These are phyloP conservation scores for Pseudochromis fuscus DNA, from an alignment of 2,797 vertebrate species.

Conservation along the genomic window DNA sequence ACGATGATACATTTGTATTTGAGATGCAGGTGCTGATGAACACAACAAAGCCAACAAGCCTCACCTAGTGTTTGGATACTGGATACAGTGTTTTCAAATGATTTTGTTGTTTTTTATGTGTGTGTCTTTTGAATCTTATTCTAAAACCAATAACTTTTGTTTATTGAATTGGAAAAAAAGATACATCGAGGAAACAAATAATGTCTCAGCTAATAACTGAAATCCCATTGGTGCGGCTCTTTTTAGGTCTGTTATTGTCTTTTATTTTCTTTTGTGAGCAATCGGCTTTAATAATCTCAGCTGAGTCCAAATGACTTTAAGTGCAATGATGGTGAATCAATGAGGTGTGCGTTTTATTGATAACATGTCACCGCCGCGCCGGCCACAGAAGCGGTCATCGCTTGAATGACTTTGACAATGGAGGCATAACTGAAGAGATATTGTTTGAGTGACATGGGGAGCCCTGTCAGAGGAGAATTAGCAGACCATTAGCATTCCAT, in stretches of 20 bases:
- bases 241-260: conserved; percentile 11
- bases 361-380: conserved; percentile 24
- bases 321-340: conserved; percentile 12
- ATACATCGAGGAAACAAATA: conserved; percentile 13
- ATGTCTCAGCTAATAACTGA: conserved; percentile 3
- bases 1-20: conserved; percentile 23
- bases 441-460: conserved; percentile 74
- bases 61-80: background rate
- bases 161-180: conserved; percentile 17
- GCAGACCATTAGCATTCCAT: conserved; percentile 82
- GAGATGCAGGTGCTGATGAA: conserved; percentile 25
- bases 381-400: conserved; percentile 25
- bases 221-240: background rate
- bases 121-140: conserved; percentile 18
- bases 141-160: conserved; percentile 35
- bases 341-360: conserved; percentile 38
- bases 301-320: conserved; percentile 29
- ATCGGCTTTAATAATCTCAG: conserved; percentile 43
- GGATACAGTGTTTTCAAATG: conserved; percentile 17
- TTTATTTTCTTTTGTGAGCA: conserved; percentile 9
- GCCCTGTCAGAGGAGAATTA: conserved; percentile 73
- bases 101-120: conserved; percentile 2
- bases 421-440: conserved; percentile 61
- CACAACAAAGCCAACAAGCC: conserved; percentile 22
- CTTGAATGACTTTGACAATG: conserved; percentile 67